Percentiles rank a stretch among this genome's conserved stretches.
Evolutionary conservation across 2,113 vertebrate species (phyloP).

Genomic region (Leucosticte australis): DNA sequence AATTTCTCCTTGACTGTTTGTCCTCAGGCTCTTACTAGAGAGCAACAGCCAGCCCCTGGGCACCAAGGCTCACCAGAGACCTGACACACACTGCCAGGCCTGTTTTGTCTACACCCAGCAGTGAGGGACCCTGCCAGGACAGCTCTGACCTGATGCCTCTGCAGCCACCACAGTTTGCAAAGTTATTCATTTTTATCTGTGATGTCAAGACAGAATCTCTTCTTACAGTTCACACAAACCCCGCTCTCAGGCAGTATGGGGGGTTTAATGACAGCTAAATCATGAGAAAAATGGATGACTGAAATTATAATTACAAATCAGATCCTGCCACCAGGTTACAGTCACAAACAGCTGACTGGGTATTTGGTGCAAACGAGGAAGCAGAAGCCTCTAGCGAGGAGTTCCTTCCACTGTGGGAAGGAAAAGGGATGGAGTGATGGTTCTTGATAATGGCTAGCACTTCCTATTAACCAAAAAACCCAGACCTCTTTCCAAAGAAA

Average conservation of each 20-base stretch:
- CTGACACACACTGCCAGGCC: neutral
- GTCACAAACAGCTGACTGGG: neutral
- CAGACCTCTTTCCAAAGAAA: neutral
- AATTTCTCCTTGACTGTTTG: neutral
- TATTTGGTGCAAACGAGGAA: neutral
- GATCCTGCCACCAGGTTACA: neutral
- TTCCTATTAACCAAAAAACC: neutral
- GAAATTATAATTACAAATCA: neutral
- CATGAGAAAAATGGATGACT: neutral
- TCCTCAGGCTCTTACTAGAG: neutral
- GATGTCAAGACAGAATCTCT: neutral
- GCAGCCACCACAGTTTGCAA: neutral
- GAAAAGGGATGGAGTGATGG: neutral
- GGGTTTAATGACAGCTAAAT: neutral
- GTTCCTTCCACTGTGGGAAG: neutral
- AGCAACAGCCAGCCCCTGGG: neutral
- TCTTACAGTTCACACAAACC: neutral
- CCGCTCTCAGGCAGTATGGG: neutral
- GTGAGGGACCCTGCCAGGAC: neutral
- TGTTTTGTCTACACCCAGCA: neutral
- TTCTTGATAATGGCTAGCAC: neutral
- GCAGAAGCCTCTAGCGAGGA: neutral
- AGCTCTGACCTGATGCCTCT: rapidly evolving
- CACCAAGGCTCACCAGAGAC: neutral
- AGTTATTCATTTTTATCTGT: neutral